phyloP scores from a whole-genome alignment of 2,888 invertebrate species.

The Siphonodentalium dalli region DNA sequence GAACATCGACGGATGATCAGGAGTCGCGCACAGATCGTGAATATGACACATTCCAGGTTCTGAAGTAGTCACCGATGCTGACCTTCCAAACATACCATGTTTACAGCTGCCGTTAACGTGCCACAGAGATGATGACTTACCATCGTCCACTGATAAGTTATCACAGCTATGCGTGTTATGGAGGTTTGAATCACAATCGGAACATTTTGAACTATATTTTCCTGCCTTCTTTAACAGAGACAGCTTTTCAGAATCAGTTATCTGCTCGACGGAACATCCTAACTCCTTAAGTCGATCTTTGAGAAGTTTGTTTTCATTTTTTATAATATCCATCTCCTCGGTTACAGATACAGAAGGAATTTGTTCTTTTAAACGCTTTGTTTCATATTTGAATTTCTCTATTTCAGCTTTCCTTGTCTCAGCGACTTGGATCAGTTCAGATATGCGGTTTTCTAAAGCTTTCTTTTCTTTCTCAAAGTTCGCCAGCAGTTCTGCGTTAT shows the following conservation, averaged over 20 bases:
- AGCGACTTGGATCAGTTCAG: constrained; percentile 65
- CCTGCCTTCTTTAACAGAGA: constrained; percentile 51
- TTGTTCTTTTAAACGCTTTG: constrained; percentile 61
- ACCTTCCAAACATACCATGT: too few relatives aligned
- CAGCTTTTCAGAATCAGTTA: constrained; percentile 66
- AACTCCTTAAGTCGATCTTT: constrained; percentile 62
- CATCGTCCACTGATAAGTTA: constrained; percentile 50
- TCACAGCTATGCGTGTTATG: constrained; percentile 51
- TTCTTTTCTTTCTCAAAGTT: constrained; percentile 66
- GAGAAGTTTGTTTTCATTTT: constrained; percentile 61
- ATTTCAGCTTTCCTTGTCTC: constrained; percentile 67
- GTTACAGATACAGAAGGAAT: constrained; percentile 40
- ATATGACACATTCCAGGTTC: constrained; percentile 53
- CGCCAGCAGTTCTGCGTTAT: constrained; percentile 63
- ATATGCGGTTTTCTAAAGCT: constrained; percentile 63
- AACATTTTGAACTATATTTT: too few relatives aligned
- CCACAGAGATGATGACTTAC: constrained; percentile 16
- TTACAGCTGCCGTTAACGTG: background rate
- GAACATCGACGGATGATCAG: constrained; percentile 54
- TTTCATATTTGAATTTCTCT: constrained; percentile 66
- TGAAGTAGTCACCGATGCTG: constrained; percentile 47
- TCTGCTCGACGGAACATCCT: constrained; percentile 63
- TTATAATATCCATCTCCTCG: constrained; percentile 60
- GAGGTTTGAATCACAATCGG: constrained; percentile 18
- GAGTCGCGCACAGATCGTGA: constrained; percentile 49